Conservation (phyloP, 1,140 invertebrate species). For the Drosophila biarmipes region DNA sequence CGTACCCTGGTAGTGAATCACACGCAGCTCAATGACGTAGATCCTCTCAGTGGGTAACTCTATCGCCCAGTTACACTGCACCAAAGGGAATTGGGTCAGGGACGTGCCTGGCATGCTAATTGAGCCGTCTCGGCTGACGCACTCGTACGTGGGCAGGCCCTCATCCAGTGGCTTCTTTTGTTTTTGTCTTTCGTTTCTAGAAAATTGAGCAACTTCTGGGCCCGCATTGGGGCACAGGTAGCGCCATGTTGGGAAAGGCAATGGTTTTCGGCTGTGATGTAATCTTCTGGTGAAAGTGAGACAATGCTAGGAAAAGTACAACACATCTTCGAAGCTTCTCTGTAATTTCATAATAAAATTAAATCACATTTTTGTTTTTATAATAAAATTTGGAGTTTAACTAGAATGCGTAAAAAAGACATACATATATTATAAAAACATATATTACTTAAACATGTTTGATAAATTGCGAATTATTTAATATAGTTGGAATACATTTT, state of each 20-base stretch:
- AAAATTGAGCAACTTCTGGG: slow-evolving; percentile 43
- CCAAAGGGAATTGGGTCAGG: slow-evolving; percentile 74
- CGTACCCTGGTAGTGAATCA: slow-evolving; percentile 58
- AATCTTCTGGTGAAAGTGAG: slow-evolving; percentile 37
- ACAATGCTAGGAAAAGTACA: slow-evolving; percentile 1
- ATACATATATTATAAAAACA: no score
- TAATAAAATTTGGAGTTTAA: no score
- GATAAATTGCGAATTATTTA: no score
- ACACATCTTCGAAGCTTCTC: background rate
- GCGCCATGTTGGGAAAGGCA: slow-evolving; percentile 45
- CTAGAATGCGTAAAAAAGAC: no score
- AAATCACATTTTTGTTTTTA: background rate
- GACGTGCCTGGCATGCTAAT: slow-evolving; percentile 79
- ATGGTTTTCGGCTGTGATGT: slow-evolving; percentile 44
- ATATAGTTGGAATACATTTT: no score
- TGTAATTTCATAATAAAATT: slow-evolving; percentile 10
- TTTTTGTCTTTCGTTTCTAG: slow-evolving; percentile 27
- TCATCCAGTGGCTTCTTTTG: slow-evolving; percentile 20
- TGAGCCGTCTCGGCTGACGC: slow-evolving; percentile 55
- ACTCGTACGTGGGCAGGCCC: slow-evolving; percentile 37
- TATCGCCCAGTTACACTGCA: slow-evolving; percentile 24
- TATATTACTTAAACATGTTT: no score
- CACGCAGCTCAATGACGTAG: slow-evolving; percentile 41
- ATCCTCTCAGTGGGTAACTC: slow-evolving; percentile 25
- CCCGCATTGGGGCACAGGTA: slow-evolving; percentile 6